Evolutionary conservation across 2,888 invertebrate genomes (phyloP).

Genomic region (Bellardia bayeri): DNA sequence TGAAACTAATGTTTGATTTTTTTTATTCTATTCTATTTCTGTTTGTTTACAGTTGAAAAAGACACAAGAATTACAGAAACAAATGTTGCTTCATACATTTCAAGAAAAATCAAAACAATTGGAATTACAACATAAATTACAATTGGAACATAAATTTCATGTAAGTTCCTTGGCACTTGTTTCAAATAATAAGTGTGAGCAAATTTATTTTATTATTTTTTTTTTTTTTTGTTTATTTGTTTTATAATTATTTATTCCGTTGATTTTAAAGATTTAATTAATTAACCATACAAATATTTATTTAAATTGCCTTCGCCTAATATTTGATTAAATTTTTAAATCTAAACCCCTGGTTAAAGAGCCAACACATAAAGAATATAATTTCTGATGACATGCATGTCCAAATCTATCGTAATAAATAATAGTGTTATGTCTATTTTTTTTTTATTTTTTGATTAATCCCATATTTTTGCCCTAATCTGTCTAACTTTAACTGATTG

Average conservation of each 20-base stretch:
- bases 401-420: too few species aligned
- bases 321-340: too few species aligned
- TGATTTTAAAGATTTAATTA: too few species aligned
- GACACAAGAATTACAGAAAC: conserved; percentile 96
- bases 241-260: not conserved
- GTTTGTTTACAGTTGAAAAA: conserved; percentile 91
- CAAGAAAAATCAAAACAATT: conserved; percentile 96
- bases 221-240: conserved; percentile 78
- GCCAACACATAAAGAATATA: too few species aligned
- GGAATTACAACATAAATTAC: conserved; percentile 95
- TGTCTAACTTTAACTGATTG: too few species aligned
- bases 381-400: too few species aligned
- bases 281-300: too few species aligned
- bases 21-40: conserved; percentile 61
- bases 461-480: too few species aligned
- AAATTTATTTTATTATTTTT: not conserved
- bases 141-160: conserved; percentile 94
- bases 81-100: conserved; percentile 95
- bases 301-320: too few species aligned
- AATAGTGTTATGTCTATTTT: too few species aligned
- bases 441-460: too few species aligned
- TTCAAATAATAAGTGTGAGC: not conserved
- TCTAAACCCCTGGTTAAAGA: too few species aligned
- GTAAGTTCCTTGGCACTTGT: conserved; percentile 84
- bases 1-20: conserved; percentile 47